A percentile compares a stretch with the other conserved stretches of the same genome.
Evolutionary conservation across 2,888 invertebrate species (phyloP).

Genomic region (Tenthredo distinguenda): DNA sequence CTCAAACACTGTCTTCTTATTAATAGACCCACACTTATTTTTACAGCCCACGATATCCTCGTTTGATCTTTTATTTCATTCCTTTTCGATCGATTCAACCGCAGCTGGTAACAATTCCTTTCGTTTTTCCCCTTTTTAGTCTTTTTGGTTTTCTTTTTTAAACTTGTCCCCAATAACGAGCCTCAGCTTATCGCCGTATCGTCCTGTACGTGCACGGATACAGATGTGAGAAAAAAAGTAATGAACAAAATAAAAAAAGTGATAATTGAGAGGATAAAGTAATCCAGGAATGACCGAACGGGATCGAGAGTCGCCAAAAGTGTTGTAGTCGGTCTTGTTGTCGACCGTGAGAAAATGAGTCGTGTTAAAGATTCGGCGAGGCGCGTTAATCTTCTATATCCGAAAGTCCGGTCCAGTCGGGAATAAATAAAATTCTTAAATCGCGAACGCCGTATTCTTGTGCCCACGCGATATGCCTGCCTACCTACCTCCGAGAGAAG

Average conservation of each 20-base stretch:
- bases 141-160: too few relatives aligned
- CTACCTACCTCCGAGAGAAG: not conserved
- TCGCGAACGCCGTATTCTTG: not conserved
- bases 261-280: not conserved
- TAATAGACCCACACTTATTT: conserved; percentile 16
- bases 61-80: not conserved
- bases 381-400: conserved; percentile 35
- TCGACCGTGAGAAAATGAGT: conserved; percentile 12
- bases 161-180: not conserved
- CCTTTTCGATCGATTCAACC: not conserved
- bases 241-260: not conserved
- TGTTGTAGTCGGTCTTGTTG: conserved; percentile 28
- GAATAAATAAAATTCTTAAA: conserved; percentile 12
- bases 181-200: not conserved
- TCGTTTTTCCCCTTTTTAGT: not conserved
- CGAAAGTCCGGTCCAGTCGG: not conserved
- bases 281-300: not conserved
- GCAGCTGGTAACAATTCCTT: not conserved
- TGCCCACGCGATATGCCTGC: conserved; percentile 22
- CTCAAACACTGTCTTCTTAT: conserved; percentile 45
- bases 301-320: conserved; percentile 12
- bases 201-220: not conserved
- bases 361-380: conserved; percentile 38
- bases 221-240: not conserved
- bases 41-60: not conserved